A percentile compares a stretch with the other conserved stretches of the same genome.
Conservation (phyloP, 2,113 vertebrate species). For the Oncorhynchus keta region DNA sequence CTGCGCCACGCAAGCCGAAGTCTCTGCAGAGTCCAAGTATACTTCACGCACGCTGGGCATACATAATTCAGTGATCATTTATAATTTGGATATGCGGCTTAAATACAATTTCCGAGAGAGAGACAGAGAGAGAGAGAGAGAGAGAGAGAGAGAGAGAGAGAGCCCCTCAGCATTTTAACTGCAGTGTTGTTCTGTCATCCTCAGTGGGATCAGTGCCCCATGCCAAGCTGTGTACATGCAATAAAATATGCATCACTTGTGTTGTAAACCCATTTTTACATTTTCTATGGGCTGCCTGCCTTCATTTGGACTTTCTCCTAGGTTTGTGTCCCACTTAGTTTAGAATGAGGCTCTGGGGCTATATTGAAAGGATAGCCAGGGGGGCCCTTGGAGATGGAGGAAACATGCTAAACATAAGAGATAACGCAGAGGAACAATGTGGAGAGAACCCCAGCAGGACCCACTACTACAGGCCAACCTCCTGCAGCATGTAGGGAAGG, state of each 20-base stretch:
- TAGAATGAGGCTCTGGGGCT: slow-evolving; percentile 45
- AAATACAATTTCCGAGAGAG: not conserved
- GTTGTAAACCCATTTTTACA: slow-evolving; percentile 42
- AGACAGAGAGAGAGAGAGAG: not conserved
- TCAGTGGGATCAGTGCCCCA: slow-evolving; percentile 7
- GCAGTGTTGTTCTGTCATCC: slow-evolving; percentile 5
- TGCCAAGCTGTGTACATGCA: slow-evolving; percentile 9
- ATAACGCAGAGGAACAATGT: slow-evolving; percentile 59
- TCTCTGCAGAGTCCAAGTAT: not conserved
- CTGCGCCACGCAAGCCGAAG: slow-evolving; percentile 15
- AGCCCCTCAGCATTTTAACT: no score
- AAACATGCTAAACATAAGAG: slow-evolving; percentile 40
- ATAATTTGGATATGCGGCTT: not conserved
- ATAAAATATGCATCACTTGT: slow-evolving; percentile 46
- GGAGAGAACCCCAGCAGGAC: slow-evolving; percentile 47
- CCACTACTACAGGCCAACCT: slow-evolving; percentile 28
- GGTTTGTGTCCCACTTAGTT: slow-evolving; percentile 53
- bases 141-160: not conserved
- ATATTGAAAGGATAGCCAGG: slow-evolving; percentile 37
- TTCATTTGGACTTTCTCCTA: slow-evolving; percentile 31
- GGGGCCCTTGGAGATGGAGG: slow-evolving; percentile 31
- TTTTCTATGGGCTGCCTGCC: slow-evolving; percentile 34
- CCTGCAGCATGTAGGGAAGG: slow-evolving; percentile 31
- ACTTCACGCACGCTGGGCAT: not conserved
- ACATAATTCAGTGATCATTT: slow-evolving; percentile 15